Evolutionary conservation across 2,888 invertebrate genomes (phyloP), one percentile per base, ranked within the genome.

Genomic region (Mechanitis messenoides): DNA sequence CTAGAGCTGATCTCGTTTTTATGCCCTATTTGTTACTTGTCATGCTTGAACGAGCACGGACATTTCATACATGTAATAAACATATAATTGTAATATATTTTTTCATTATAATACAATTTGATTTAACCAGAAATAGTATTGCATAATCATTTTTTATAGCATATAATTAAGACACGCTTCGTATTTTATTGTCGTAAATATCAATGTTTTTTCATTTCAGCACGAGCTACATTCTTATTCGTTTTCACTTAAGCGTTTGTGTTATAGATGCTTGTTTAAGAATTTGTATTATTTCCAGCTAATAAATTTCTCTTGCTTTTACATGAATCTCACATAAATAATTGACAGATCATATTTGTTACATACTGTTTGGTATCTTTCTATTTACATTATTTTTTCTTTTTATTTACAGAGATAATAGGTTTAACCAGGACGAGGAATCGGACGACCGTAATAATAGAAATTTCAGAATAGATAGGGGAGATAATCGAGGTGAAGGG

Each of bases 21-120:
- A 71, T 82, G 82, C 78, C 74, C 85, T 81, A 81, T 84, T 85
- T 84, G 85, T 79, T 83, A 79, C 67, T 58, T 66, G 75, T 71
- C 78, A 83, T 82, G 85, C 83, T 81, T 81, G 74, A 78, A 71
- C 70, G 73, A 46, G 53, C 53, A 53, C 54, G 9, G 42, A 42
- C 9, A 42, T 2, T 9, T 42, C 6, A 11, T 9, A 9, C 9
- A 42, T 42, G 7, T 42, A 11, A 42, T 35, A 35, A 35, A 35
- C 35, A 35, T 35, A 1, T 35, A 35, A 35, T 35, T 35, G 9
- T 9, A 11, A 42, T 11, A 42, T 9, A 50, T 50, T 50, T 7
- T 11, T 50, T 50, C 2, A 6, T 3, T 50, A 11, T 50, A 31
- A 31, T 7, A 50, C 31, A 50, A 50, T 28, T 50, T 50, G 5